Evolutionary conservation across 2,113 vertebrate species (phyloP).

Genomic region (Mobula hypostoma): DNA sequence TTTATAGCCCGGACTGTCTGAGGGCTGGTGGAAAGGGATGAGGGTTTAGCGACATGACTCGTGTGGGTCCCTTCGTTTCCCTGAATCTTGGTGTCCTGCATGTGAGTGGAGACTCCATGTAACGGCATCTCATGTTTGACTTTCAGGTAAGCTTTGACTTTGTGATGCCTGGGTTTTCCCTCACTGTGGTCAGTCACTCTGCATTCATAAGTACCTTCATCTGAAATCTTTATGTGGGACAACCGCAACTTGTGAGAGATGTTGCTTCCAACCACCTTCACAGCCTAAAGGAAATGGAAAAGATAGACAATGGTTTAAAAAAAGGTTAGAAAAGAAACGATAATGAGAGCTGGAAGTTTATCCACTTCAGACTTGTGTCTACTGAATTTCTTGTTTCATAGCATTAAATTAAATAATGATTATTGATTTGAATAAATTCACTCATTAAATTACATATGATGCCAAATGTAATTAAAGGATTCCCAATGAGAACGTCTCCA

Average conservation of each 20-base stretch:
- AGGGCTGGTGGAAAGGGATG: conserved; percentile 42
- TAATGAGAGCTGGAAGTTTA: background rate
- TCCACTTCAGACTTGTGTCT: background rate
- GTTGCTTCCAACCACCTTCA: conserved; percentile 92
- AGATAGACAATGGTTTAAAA: background rate
- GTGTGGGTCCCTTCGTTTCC: conserved; percentile 47
- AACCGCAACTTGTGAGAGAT: conserved; percentile 95
- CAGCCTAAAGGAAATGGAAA: conserved; percentile 62
- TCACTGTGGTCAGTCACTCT: conserved; percentile 91
- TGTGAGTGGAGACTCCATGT: conserved; percentile 41
- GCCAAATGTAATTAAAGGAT: background rate
- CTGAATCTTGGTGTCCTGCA: conserved; percentile 55
- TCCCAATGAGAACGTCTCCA: background rate
- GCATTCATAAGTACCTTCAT: conserved; percentile 88
- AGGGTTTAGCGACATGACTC: conserved; percentile 44
- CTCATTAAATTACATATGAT: background rate
- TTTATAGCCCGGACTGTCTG: conserved; percentile 60
- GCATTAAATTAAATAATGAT: background rate
- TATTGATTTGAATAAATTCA: background rate
- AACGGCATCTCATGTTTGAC: conserved; percentile 55
- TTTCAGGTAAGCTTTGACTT: conserved; percentile 80
- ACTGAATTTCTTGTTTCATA: no score
- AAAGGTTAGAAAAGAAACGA: background rate
- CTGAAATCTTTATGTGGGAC: conserved; percentile 77
- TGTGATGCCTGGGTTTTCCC: conserved; percentile 75